Conservation (phyloP, 2,113 vertebrate species). For the Odobenus rosmarus region DNA sequence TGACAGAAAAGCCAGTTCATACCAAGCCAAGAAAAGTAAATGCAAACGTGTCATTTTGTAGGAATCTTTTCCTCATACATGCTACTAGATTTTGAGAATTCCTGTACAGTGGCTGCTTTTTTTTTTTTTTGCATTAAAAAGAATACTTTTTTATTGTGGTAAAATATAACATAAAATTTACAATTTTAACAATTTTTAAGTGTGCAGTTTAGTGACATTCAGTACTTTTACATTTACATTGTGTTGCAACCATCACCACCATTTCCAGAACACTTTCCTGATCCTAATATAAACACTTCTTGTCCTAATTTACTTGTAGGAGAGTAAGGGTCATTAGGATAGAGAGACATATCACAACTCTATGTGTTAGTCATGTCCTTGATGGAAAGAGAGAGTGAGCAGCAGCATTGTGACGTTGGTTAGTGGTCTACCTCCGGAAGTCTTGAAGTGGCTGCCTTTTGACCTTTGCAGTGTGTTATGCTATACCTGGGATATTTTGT, state of each 20-base stretch:
- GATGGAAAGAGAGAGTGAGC: background rate
- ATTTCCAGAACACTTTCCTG: background rate
- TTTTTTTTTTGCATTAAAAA: background rate
- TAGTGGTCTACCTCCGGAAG: background rate
- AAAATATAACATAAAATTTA: background rate
- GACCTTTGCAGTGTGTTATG: background rate
- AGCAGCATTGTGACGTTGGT: background rate
- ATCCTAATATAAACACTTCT: background rate
- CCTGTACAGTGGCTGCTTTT: accelerated
- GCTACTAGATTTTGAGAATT: background rate
- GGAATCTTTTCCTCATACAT: background rate
- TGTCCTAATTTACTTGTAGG: background rate
- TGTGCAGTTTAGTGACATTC: background rate
- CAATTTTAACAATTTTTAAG: background rate
- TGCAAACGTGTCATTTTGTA: background rate
- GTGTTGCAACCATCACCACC: background rate
- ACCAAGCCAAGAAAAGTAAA: background rate
- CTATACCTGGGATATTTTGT: background rate
- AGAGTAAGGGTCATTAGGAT: background rate
- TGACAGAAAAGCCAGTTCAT: background rate
- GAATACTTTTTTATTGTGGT: background rate
- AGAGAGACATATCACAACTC: background rate
- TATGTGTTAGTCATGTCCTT: background rate
- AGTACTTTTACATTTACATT: background rate
- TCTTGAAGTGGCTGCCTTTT: background rate